These are phyloP conservation scores for Catamblyrhynchus diadema DNA, from an alignment of 2,797 vertebrate genomes.

Conservation along the genomic window DNA sequence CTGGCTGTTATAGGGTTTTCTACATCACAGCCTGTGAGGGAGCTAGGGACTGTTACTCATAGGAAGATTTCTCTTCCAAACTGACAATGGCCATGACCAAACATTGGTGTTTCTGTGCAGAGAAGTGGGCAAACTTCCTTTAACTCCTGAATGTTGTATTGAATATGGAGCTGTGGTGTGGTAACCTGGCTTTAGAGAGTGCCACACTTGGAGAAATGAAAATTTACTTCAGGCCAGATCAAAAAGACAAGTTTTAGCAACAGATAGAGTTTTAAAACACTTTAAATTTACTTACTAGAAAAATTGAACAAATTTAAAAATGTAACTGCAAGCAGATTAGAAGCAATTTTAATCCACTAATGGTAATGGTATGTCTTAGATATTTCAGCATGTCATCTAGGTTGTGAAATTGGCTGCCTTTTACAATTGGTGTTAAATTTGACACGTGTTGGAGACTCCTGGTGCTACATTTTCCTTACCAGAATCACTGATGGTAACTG, in stretches of 20 bases:
- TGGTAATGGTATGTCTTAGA: neutral
- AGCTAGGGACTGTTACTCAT: neutral
- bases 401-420: neutral
- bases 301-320: neutral
- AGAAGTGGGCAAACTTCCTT: neutral
- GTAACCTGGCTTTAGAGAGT: neutral
- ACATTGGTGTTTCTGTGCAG: neutral
- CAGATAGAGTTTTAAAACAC: neutral
- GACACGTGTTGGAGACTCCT: neutral
- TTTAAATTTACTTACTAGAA: neutral
- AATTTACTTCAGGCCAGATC: rapidly evolving
- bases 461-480: neutral
- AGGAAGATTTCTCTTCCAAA: neutral
- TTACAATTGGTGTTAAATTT: neutral
- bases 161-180: neutral
- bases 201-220: neutral
- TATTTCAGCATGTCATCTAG: neutral
- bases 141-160: neutral
- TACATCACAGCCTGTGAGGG: neutral
- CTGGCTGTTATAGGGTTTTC: neutral
- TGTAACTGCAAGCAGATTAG: neutral
- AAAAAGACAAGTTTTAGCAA: neutral
- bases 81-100: neutral
- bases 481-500: neutral
- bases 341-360: neutral